Evolutionary conservation across 2,113 vertebrate genomes (phyloP).

Genomic region (Machaerirhynchus nigripectus): DNA sequence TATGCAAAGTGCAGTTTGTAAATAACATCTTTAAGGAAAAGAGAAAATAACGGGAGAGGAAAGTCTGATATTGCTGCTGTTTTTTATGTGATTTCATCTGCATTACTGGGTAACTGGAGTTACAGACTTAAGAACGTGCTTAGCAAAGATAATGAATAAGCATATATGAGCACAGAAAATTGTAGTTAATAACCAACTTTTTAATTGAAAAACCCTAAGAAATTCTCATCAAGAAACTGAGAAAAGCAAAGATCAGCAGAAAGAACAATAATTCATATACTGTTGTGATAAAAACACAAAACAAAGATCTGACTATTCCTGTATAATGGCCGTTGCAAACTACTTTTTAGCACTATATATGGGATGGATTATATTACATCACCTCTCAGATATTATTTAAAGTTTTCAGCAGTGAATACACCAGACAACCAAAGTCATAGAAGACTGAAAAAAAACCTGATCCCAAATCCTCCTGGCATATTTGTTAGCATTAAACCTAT

Average conservation of each 20-base stretch:
- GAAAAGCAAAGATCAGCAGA: neutral
- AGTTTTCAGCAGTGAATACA: neutral
- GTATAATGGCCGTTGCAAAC: neutral
- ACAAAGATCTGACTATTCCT: neutral
- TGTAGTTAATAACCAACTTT: neutral
- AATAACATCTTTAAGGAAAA: neutral
- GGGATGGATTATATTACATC: neutral
- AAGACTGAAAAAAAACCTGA: rapidly evolving
- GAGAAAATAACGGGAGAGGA: neutral
- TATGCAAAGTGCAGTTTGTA: neutral
- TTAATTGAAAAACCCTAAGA: neutral
- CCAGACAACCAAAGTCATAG: neutral
- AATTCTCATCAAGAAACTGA: neutral
- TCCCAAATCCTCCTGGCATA: neutral
- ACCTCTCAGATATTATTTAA: neutral
- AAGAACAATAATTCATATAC: neutral
- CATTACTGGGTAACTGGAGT: neutral
- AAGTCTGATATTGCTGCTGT: neutral
- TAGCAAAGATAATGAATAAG: neutral
- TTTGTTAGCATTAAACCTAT: neutral
- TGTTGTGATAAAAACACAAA: neutral
- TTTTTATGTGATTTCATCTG: neutral
- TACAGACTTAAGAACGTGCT: neutral
- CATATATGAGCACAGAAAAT: neutral
- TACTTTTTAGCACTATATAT: neutral